Base-by-base conservation (phyloP, 2,797 vertebrate genomes). In the Myotis pilosus region DNA sequence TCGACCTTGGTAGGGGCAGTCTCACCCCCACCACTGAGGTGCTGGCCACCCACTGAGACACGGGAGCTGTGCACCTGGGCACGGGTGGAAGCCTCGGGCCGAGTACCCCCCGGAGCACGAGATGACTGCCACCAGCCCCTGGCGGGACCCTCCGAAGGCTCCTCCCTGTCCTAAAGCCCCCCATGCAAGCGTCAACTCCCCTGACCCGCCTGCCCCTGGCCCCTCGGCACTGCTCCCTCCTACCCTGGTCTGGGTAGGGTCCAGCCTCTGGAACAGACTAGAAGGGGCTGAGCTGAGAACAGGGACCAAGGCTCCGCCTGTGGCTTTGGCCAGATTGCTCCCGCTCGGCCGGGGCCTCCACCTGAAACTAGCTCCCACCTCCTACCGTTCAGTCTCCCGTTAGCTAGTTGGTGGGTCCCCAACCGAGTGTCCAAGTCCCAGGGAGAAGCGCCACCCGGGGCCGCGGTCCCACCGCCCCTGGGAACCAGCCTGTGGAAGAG, bases 151-250 rank as follows among this genome's bases (percentile, higher is more conserved):
- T n/a, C 33, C 3, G 3, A 51, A 83, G 44, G 36, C 6, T 30
- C 55, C 78, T 66, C 80, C 89, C 89, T 7, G 0, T 87, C 74
- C 13, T 23, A 36, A 0, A 80, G n/a, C 55, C 3, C 17, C 5
- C 7, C 0, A 0, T n/a, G 82, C 38, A 51, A n/a, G 30, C 81
- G 53, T 64, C 96, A 66, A 60, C 71, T 38, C 20, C 30, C 64
- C 55, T 17, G 28, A n/a, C 72, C 94, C 87, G 17, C 41, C n/a
- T 49, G 25, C 33, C 6, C 49, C 74, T 20, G 30, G 74, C 74
- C 60, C 64, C 72, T 80, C 51, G 22, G 60, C 0, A 0, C 8
- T 4, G 72, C 12, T 15, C 44, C 19, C 2, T 0, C 87, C 44
- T 55, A 10, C 53, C 53, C 53, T 55, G 53, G 22, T 28, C n/a